phyloP scores from a whole-genome alignment of 2,113 vertebrate species.

The Craseonycteris thonglongyai region DNA sequence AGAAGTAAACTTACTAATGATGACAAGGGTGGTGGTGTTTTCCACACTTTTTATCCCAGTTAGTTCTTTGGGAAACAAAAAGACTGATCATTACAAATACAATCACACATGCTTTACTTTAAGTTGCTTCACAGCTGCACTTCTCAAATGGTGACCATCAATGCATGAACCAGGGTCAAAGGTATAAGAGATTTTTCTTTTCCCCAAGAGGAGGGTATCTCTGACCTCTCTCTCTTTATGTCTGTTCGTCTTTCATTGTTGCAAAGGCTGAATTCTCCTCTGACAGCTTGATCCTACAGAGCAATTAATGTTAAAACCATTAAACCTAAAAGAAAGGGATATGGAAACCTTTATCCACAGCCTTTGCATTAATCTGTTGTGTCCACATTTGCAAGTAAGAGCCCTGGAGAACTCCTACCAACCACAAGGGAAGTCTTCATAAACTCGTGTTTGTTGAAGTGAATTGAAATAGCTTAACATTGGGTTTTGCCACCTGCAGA shows the following conservation, averaged over 20 bases:
- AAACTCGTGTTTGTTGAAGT: background rate
- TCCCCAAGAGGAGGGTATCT: background rate
- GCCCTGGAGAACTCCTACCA: background rate
- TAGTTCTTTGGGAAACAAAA: background rate
- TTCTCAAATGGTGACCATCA: constrained; percentile 38
- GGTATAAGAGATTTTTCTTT: constrained; percentile 38
- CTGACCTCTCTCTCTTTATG: constrained; percentile 44
- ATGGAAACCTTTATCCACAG: background rate
- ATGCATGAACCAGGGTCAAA: constrained; percentile 49
- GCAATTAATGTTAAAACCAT: constrained; percentile 43
- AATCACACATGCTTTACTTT: constrained; percentile 21
- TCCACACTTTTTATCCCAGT: background rate
- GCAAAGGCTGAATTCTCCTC: constrained; percentile 41
- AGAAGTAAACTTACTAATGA: background rate
- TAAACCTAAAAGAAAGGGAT: constrained; percentile 30
- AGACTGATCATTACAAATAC: constrained; percentile 7
- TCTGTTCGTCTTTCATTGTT: constrained; percentile 34
- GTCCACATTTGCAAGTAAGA: background rate
- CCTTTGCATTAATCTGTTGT: background rate
- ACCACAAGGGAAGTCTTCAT: background rate
- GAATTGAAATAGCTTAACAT: background rate
- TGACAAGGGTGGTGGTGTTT: background rate
- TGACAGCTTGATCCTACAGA: constrained; percentile 32
- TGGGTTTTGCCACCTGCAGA: background rate
- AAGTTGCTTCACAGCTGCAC: constrained; percentile 47